These are phyloP conservation scores for Clostera curtula DNA, from an alignment of 2,888 invertebrate species.

Conservation along the genomic window DNA sequence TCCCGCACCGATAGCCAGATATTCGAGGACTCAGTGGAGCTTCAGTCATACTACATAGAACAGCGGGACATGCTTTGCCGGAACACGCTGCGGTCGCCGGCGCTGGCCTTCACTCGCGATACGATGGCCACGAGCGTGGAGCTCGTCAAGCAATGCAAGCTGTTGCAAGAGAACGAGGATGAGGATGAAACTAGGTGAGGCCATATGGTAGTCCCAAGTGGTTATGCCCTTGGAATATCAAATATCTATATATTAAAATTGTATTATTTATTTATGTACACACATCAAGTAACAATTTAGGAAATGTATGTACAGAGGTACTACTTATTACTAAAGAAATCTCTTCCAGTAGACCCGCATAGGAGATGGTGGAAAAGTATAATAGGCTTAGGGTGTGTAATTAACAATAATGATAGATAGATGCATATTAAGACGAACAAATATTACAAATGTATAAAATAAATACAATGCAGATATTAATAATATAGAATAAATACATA, in stretches of 20 bases:
- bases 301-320: too few species aligned
- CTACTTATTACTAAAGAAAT: too few species aligned
- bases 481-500: too few species aligned
- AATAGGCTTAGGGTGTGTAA: too few species aligned
- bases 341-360: too few species aligned
- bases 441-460: too few species aligned
- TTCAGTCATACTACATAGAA: constrained; percentile 92
- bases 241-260: too few species aligned
- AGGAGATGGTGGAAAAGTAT: too few species aligned
- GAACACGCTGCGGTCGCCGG: constrained; percentile 88
- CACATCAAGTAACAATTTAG: too few species aligned
- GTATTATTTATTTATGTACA: neutral
- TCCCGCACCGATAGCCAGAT: constrained; percentile 95
- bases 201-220: neutral
- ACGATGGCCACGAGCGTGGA: constrained; percentile 86
- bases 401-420: too few species aligned
- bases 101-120: constrained; percentile 85
- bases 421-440: too few species aligned
- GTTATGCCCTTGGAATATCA: neutral
- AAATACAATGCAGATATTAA: too few species aligned
- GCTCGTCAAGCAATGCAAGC: constrained; percentile 83
- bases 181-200: constrained; percentile 78
- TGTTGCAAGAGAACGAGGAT: constrained; percentile 84
- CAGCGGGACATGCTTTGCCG: constrained; percentile 84
- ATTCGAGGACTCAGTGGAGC: constrained; percentile 95